Evolutionary conservation across 2,888 invertebrate species (phyloP), one percentile per base, ranked within the genome.

Genomic region (Poecilus cupreus): DNA sequence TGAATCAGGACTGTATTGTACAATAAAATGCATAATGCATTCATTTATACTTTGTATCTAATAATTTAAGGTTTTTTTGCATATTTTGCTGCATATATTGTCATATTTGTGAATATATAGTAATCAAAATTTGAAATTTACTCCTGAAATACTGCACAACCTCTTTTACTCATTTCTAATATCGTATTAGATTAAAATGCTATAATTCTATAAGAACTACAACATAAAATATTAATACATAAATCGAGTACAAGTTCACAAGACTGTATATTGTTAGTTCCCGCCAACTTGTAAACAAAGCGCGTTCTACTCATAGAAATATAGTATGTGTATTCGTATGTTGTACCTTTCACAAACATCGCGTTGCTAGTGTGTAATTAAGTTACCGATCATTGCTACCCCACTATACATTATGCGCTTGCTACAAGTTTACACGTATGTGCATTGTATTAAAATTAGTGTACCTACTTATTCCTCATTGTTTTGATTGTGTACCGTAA

Each of bases 381-480:
- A 4, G 46, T 46, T 13, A 3, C n/a, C 13, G 46, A 46, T 46
- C 46, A 46, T 46, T 13, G 46, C 13, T 46, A 13, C n/a, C 46
- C 46, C 2, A 46, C n/a, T 46, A 32, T 3, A 32, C 32, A 32
- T 32, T 32, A 32, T 32, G 32, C 32, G 32, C 32, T 32, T 8
- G 32, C 8, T 32, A 32, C 32, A 32, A 5, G 32, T 32, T 1
- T 6, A 32, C 32, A 16, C 49, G 18, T n/a, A 54, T 22, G 22
- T 18, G 57, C 57, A 57, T 57, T 57, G 57, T 57, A 57, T 57
- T 20, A 57, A 57, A 57, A 57, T 57, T 22, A 24, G 20, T 57
- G 22, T 57, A 57, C 57, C 57, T 57, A 57, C 57, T 57, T 57
- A 57, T 10, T 18, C 8, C 11, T 11, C 57, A 57, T 57, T 57